Evolutionary conservation across 2,888 invertebrate species (phyloP).

Genomic region (Pomacea canaliculata): DNA sequence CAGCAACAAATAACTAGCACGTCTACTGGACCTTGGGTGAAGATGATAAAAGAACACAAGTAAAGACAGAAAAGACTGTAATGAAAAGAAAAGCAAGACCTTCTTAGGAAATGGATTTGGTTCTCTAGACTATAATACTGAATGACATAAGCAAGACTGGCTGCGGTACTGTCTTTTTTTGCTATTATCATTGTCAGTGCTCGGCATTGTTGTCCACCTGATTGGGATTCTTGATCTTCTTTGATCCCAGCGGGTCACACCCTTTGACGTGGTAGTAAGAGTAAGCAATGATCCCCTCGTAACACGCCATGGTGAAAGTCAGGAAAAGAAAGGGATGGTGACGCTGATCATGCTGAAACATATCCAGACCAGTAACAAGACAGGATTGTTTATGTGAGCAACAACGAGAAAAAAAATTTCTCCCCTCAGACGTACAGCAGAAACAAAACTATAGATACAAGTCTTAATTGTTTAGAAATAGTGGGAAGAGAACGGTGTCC

Average conservation of each 20-base stretch:
- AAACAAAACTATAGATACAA: neutral
- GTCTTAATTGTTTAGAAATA: neutral
- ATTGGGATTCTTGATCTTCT: slow-evolving; percentile 50
- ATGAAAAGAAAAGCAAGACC: neutral
- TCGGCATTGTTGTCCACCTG: slow-evolving; percentile 39
- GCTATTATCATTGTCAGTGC: too few relatives aligned
- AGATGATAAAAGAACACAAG: neutral
- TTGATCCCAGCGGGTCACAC: slow-evolving; percentile 54
- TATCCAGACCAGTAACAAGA: neutral
- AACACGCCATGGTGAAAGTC: slow-evolving; percentile 39
- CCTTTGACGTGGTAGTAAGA: slow-evolving; percentile 45
- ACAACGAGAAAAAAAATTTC: neutral
- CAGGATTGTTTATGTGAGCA: neutral
- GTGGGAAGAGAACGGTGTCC: neutral
- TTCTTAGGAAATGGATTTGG: too few relatives aligned
- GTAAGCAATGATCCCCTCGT: slow-evolving; percentile 55
- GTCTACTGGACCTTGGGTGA: too few relatives aligned
- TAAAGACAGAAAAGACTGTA: neutral
- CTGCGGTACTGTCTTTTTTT: too few relatives aligned
- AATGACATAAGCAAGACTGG: too few relatives aligned
- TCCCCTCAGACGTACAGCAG: neutral
- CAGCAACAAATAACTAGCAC: too few relatives aligned
- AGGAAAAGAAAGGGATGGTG: slow-evolving; percentile 44
- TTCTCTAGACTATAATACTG: too few relatives aligned
- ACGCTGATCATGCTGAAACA: slow-evolving; percentile 42